These are phyloP conservation scores for Apis florea DNA, from an alignment of 1,140 invertebrate genomes.

Conservation along the genomic window DNA sequence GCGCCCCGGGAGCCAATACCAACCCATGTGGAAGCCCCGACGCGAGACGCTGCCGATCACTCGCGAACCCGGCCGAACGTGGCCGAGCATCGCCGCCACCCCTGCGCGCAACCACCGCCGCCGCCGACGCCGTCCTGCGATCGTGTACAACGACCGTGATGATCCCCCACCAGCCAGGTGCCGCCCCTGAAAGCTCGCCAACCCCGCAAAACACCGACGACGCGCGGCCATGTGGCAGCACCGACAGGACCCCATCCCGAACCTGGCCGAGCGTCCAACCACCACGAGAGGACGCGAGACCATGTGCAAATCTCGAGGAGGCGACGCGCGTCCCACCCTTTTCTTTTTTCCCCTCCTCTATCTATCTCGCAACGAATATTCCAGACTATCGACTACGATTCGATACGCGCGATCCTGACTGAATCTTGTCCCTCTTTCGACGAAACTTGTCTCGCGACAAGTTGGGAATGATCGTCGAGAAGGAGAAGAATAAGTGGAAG, in stretches of 20 bases:
- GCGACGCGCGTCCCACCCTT: conserved; percentile 39
- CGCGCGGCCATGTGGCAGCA: conserved; percentile 73
- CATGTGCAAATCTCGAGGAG: conserved; percentile 70
- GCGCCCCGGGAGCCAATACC: conserved; percentile 80
- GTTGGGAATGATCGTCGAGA: no score
- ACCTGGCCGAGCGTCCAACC: conserved; percentile 21
- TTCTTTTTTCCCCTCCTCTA: no score
- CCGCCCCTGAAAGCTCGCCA: conserved; percentile 65
- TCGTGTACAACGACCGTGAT: conserved; percentile 19
- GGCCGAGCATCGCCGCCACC: conserved; percentile 62
- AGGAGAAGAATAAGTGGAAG: no score
- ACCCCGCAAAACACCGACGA: conserved; percentile 61
- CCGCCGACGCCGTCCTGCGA: conserved; percentile 17
- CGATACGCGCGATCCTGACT: no score
- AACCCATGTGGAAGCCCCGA: conserved; percentile 79
- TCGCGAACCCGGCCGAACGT: conserved; percentile 73
- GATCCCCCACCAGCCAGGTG: conserved; percentile 50
- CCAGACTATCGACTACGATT: no score
- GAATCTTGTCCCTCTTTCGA: no score
- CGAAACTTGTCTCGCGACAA: no score
- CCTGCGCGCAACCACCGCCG: conserved; percentile 63
- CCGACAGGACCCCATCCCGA: conserved; percentile 67
- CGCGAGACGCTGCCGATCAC: conserved; percentile 75
- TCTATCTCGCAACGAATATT: no score
- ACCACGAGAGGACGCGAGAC: conserved; percentile 56